Evolutionary conservation across 2,888 invertebrate species (phyloP).

Genomic region (Drosophila diplacantha): DNA sequence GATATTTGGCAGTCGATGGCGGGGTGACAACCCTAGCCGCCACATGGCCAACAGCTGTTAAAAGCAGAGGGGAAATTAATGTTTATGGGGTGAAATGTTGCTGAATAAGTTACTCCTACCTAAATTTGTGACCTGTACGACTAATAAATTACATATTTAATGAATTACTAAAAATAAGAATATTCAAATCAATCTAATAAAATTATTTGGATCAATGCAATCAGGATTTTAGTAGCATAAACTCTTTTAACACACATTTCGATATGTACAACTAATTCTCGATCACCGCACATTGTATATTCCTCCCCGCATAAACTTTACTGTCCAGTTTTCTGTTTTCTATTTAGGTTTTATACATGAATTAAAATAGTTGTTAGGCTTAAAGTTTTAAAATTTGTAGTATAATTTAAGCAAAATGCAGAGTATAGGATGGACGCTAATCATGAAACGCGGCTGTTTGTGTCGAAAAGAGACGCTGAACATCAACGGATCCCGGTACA

Average conservation of each 20-base stretch:
- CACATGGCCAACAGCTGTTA: constrained; percentile 36
- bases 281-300: neutral
- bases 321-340: constrained; percentile 23
- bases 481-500: constrained; percentile 85
- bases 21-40: constrained; percentile 50
- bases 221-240: neutral
- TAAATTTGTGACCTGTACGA: neutral
- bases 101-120: neutral
- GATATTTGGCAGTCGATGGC: neutral
- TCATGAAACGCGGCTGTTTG: constrained; percentile 86
- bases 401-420: constrained; percentile 79
- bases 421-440: constrained; percentile 83
- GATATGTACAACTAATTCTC: neutral
- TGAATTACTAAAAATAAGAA: too few species aligned
- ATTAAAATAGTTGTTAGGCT: constrained; percentile 53
- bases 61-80: neutral
- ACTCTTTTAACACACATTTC: rapidly evolving
- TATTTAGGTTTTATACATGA: constrained; percentile 44
- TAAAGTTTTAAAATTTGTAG: constrained; percentile 47
- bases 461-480: constrained; percentile 85
- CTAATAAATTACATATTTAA: rapidly evolving
- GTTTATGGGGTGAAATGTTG: neutral
- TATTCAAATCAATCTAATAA: neutral
- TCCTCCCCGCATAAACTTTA: constrained; percentile 20
- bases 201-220: too few species aligned